Base-by-base conservation (phyloP, 1,140 invertebrate species). In the Aplysia californica region DNA sequence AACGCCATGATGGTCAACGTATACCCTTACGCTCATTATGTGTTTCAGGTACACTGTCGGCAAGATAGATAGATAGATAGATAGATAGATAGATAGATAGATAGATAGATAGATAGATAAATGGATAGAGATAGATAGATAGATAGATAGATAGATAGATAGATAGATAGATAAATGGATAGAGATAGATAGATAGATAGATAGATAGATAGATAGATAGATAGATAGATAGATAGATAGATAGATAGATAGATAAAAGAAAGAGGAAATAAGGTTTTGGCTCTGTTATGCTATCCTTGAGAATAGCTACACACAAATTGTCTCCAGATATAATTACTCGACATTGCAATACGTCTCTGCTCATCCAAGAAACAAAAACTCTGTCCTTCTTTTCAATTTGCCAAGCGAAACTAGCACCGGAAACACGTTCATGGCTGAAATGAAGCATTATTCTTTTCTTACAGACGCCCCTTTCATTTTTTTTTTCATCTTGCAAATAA, bases 221-320 rank as follows among this genome's bases (percentile, higher is more conserved):
- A 15, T 10, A 50, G 44, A 50, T 10, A n/a, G 44, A 50, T 10
- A 50, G 44, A 50, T 15, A 50, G 44, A 50, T 10, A 50, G 44
- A 50, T 10, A 50, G 44, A n/a, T 50, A 50, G 44, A 50, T n/a
- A n/a, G n/a, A 50, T 15, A 50, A 88, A 92, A 97, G 58, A 98
- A 96, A 90, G 94, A 98, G 44, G 96, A 96, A 0, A 97, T 98
- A 0, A 98, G 97, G 86, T n/a, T n/a, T n/a, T n/a, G n/a, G n/a
- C n/a, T n/a, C n/a, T n/a, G n/a, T n/a, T n/a, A n/a, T n/a, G n/a
- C n/a, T n/a, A n/a, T n/a, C n/a, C n/a, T n/a, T n/a, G n/a, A n/a
- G n/a, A n/a, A n/a, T n/a, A n/a, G n/a, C n/a, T n/a, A n/a, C n/a
- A n/a, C n/a, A n/a, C n/a, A n/a, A n/a, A n/a, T n/a, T n/a, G n/a